Conservation (phyloP, 37 sponge, comb jelly and placozoan genomes). For the Corticium candelabrum region DNA sequence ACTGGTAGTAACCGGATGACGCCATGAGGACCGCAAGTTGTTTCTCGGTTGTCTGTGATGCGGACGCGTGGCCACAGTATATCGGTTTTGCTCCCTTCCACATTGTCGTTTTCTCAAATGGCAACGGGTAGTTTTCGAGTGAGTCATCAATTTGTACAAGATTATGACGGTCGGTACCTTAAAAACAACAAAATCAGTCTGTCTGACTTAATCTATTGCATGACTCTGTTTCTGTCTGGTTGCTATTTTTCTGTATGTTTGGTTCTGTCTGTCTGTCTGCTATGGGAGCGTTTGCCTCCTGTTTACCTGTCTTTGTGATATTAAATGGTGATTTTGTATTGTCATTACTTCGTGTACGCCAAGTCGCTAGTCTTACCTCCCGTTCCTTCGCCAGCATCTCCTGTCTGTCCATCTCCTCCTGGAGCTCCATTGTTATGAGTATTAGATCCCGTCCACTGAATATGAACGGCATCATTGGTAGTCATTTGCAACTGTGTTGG, state of each 20-base stretch:
- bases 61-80: background rate
- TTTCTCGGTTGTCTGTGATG: slow-evolving; percentile 7
- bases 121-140: slow-evolving; percentile 76
- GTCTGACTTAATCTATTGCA: too few relatives aligned
- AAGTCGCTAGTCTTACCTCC: slow-evolving; percentile 46
- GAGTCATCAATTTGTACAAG: slow-evolving; percentile 57
- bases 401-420: slow-evolving; percentile 96
- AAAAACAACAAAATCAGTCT: too few relatives aligned
- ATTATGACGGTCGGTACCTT: slow-evolving; percentile 90
- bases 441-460: slow-evolving; percentile 93
- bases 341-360: background rate
- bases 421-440: slow-evolving; percentile 91
- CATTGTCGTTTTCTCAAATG: slow-evolving; percentile 61
- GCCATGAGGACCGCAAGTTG: slow-evolving; percentile 46
- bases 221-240: too few relatives aligned
- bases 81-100: slow-evolving; percentile 43
- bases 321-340: background rate
- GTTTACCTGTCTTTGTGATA: too few relatives aligned
- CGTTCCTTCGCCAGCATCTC: slow-evolving; percentile 97
- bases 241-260: too few relatives aligned
- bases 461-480: slow-evolving; percentile 57
- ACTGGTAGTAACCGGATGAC: slow-evolving; percentile 70
- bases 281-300: slow-evolving; percentile 13
- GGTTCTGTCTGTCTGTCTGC: slow-evolving; percentile 8
- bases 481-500: slow-evolving; percentile 53